phyloP scores from a whole-genome alignment of 2,888 invertebrate genomes.

The Mechanitis messenoides region DNA sequence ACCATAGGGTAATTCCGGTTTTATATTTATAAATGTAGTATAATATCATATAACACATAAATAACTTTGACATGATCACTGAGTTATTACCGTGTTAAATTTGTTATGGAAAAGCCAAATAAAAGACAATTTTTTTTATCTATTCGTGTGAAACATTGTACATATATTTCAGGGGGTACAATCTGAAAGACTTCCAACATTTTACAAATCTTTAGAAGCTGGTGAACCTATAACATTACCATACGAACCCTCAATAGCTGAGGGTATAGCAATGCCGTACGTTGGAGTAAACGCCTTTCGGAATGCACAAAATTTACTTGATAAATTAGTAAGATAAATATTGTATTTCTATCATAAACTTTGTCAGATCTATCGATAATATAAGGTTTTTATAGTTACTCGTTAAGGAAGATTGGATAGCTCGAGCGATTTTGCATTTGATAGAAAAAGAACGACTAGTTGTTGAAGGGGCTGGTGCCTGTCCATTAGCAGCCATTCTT shows the following conservation, averaged over 20 bases:
- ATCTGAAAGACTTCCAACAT: slow-evolving; percentile 90
- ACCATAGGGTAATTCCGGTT: too few relatives aligned
- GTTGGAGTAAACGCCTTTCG: slow-evolving; percentile 89
- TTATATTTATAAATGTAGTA: too few relatives aligned
- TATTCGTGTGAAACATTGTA: not conserved
- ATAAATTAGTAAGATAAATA: slow-evolving; percentile 80
- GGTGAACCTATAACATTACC: slow-evolving; percentile 80
- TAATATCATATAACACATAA: too few relatives aligned
- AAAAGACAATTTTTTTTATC: not conserved
- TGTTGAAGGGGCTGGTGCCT: slow-evolving; percentile 92
- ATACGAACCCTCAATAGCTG: slow-evolving; percentile 83
- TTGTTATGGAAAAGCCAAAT: too few relatives aligned
- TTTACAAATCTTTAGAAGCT: slow-evolving; percentile 82
- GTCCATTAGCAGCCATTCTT: slow-evolving; percentile 88
- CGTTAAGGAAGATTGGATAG: slow-evolving; percentile 88
- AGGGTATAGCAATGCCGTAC: slow-evolving; percentile 87
- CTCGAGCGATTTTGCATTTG: slow-evolving; percentile 84
- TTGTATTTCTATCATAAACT: not conserved
- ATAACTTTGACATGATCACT: too few relatives aligned
- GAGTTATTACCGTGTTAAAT: too few relatives aligned
- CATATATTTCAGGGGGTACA: slow-evolving; percentile 84
- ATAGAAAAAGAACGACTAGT: slow-evolving; percentile 89
- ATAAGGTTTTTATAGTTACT: slow-evolving; percentile 68
- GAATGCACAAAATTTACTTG: slow-evolving; percentile 82
- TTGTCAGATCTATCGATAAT: slow-evolving; percentile 9